Percentiles rank a stretch among this genome's conserved stretches.
Conservation (phyloP, 2,113 vertebrate genomes). For the Sander vitreus region DNA sequence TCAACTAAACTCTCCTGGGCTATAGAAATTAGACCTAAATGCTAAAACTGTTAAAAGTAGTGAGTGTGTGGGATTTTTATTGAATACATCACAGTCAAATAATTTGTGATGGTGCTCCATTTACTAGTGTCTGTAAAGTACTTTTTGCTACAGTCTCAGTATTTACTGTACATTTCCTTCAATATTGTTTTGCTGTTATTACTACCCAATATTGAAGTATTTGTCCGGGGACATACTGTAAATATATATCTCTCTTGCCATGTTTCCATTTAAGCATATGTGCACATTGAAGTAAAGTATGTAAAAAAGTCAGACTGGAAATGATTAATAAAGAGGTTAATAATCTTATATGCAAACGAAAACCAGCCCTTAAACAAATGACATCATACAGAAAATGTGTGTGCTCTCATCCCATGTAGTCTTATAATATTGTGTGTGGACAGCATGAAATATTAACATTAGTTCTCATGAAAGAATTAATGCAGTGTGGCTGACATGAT, state of each 20-base stretch:
- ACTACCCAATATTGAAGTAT: background rate
- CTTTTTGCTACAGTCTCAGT: background rate
- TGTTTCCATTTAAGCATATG: background rate
- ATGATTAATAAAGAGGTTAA: background rate
- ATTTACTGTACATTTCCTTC: background rate
- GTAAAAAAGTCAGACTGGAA: background rate
- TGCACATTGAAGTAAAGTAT: background rate
- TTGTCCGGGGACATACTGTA: background rate
- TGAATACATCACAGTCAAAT: slow-evolving; percentile 69
- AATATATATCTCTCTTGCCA: background rate
- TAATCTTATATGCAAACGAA: background rate
- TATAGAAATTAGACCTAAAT: slow-evolving; percentile 70
- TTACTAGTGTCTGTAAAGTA: background rate
- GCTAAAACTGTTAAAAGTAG: slow-evolving; percentile 74
- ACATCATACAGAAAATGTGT: background rate
- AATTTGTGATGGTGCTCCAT: slow-evolving; percentile 29
- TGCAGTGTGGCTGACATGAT: background rate
- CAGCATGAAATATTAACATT: slow-evolving; percentile 21
- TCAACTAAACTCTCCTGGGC: slow-evolving; percentile 68
- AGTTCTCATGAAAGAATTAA: background rate
- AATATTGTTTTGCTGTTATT: background rate
- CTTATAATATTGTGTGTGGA: slow-evolving; percentile 4
- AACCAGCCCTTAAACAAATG: background rate
- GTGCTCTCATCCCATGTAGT: background rate
- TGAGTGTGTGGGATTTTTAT: slow-evolving; percentile 62